These are phyloP conservation scores for Regulus satrapa DNA, from an alignment of 2,113 vertebrate genomes.

Conservation along the genomic window DNA sequence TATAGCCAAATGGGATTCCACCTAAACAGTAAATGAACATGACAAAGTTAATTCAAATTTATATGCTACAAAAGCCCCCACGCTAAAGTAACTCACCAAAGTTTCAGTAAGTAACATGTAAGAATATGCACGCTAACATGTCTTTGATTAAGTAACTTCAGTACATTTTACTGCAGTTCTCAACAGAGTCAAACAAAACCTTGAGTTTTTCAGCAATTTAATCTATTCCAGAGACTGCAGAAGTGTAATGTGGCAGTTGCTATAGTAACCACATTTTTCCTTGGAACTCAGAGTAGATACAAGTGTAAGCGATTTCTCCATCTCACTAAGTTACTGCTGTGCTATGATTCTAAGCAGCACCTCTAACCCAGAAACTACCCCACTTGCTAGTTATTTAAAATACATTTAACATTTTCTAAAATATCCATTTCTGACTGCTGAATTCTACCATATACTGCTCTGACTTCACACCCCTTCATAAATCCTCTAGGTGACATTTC, in stretches of 20 bases:
- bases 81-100: not conserved
- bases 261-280: slow-evolving; percentile 52
- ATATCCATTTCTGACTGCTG: not conserved
- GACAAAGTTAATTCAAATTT: not conserved
- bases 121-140: not conserved
- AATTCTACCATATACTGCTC: not conserved
- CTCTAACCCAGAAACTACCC: not conserved
- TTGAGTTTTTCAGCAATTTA: slow-evolving; percentile 29
- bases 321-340: not conserved
- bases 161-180: slow-evolving; percentile 7
- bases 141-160: slow-evolving; percentile 31
- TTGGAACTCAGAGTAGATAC: not conserved
- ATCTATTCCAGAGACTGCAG: slow-evolving; percentile 25
- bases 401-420: not conserved
- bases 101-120: not conserved
- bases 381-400: not conserved
- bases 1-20: not conserved
- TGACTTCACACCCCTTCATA: not conserved
- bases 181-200: slow-evolving; percentile 27
- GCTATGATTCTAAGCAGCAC: not conserved
- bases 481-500: not conserved
- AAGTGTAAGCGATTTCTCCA: not conserved
- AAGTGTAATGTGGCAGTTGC: slow-evolving; percentile 54
- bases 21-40: not conserved
- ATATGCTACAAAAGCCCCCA: not conserved